Evolutionary conservation across 2,797 vertebrate species (phyloP), one percentile per base, ranked within the genome.

Genomic region (Meriones psammophilus): DNA sequence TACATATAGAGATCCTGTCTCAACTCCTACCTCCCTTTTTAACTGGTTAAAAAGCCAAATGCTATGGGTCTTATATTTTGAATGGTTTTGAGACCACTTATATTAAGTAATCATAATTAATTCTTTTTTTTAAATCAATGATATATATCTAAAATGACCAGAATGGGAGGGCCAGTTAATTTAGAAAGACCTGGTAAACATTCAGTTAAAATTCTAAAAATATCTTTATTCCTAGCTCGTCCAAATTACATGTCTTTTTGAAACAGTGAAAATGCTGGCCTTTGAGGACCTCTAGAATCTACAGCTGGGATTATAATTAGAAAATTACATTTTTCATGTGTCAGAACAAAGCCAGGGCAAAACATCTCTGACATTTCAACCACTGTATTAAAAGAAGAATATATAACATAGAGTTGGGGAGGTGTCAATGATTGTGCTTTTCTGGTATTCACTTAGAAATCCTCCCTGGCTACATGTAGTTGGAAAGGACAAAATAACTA

Each of bases 391-490:
- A 89, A 93, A 95, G 50, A 46, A 78, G 69, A 91, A 58, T 68
- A 91, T 42, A 78, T 69, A 78, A 50, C 3, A 10, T 2, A 18
- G 79, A 93, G 64, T 22, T 50, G 58, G 69, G 78, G 62, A 94
- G 28, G 56, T 22, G 36, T 50, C 71, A 50, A 88, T 92, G 94
- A 66, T 88, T 18, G 50, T 71, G 17, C 39, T 74, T 89, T 91
- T 62, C 50, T 95, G 77, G 26, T 77, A 79, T 96, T 93, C 92
- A 92, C 58, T 54, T 94, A 36, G 24, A 81, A 30, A 86, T 97
- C 97, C 96, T 94, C 97, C 85, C 73, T 97, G 93, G 60, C 74
- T 95, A 74, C 77, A 76, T 2, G 73, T 56, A 89, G 15, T 50
- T 95, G 92, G 94, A 95, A 97, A 95, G 33, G 94, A 92, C 50